A percentile compares a stretch with the other conserved stretches of the same genome.
Evolutionary conservation across 1,140 invertebrate genomes (phyloP).

Genomic region (Neodiprion pinetum): DNA sequence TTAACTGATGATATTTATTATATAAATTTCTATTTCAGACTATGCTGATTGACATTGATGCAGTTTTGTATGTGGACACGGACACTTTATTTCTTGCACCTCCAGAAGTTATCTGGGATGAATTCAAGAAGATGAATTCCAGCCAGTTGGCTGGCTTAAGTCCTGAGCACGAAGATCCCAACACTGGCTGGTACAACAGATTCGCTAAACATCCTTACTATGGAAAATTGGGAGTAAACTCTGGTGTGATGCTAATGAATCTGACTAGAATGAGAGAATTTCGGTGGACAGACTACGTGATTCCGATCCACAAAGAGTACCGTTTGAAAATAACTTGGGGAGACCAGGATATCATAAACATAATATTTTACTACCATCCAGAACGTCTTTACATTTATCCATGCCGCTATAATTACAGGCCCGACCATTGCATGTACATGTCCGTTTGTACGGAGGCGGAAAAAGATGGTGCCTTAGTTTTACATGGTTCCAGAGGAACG

Average conservation of each 20-base stretch:
- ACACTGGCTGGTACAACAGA: conserved; percentile 94
- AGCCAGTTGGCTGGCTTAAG: conserved; percentile 87
- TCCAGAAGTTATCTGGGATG: conserved; percentile 81
- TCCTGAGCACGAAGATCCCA: conserved; percentile 89
- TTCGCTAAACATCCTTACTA: conserved; percentile 96
- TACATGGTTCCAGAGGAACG: conserved; percentile 89
- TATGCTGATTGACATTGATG: conserved; percentile 79
- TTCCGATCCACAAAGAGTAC: conserved; percentile 86
- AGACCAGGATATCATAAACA: conserved; percentile 98
- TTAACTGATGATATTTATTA: conserved; percentile 20
- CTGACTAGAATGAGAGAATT: conserved; percentile 88
- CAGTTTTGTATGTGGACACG: conserved; percentile 92
- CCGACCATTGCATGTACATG: conserved; percentile 95
- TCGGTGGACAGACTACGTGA: conserved; percentile 83
- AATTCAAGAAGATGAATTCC: conserved; percentile 85
- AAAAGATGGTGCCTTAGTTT: conserved; percentile 75
- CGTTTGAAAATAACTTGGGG: conserved; percentile 91
- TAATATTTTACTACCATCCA: conserved; percentile 92
- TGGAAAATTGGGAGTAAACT: conserved; percentile 90
- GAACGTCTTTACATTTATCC: conserved; percentile 83
- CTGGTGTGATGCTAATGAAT: conserved; percentile 98
- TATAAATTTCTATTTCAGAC: conserved; percentile 66
- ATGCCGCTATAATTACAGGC: conserved; percentile 90
- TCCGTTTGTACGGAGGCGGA: conserved; percentile 82
- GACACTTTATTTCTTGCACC: conserved; percentile 89